phyloP scores from a whole-genome alignment of 1,140 invertebrate species.

The Tetramorium alpestre region DNA sequence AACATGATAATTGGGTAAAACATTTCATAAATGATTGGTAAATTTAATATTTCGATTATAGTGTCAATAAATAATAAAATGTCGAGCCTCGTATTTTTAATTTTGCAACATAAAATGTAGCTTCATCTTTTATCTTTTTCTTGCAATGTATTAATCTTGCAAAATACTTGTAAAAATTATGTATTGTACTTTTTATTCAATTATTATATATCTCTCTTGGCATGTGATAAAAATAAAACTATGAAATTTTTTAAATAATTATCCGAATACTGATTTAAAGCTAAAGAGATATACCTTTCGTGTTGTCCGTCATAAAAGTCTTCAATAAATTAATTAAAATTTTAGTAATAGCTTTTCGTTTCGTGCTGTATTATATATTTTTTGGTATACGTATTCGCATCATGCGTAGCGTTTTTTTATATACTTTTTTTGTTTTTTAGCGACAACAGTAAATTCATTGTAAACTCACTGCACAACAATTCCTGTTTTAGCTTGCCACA shows the following conservation, averaged over 20 bases:
- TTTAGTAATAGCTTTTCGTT: neutral
- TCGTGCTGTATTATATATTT: neutral
- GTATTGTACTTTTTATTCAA: neutral
- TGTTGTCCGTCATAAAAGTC: neutral
- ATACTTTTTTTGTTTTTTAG: neutral
- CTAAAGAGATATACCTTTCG: neutral
- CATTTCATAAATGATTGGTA: neutral
- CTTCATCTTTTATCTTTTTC: neutral
- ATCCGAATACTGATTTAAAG: neutral
- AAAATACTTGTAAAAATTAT: neutral
- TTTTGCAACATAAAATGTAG: neutral
- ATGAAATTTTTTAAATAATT: neutral
- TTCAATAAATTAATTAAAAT: conserved; percentile 12
- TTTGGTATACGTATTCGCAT: neutral
- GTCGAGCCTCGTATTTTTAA: neutral
- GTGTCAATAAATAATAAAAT: neutral
- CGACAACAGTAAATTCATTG: neutral
- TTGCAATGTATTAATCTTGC: neutral
- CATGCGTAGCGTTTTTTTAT: neutral
- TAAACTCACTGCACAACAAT: neutral
- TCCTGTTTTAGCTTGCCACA: neutral
- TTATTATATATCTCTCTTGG: neutral
- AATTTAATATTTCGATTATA: conserved; percentile 22
- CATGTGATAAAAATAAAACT: neutral
- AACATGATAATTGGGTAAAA: neutral